These are phyloP conservation scores for Semibalanus balanoides DNA, from an alignment of 1,140 invertebrate species.

Conservation along the genomic window DNA sequence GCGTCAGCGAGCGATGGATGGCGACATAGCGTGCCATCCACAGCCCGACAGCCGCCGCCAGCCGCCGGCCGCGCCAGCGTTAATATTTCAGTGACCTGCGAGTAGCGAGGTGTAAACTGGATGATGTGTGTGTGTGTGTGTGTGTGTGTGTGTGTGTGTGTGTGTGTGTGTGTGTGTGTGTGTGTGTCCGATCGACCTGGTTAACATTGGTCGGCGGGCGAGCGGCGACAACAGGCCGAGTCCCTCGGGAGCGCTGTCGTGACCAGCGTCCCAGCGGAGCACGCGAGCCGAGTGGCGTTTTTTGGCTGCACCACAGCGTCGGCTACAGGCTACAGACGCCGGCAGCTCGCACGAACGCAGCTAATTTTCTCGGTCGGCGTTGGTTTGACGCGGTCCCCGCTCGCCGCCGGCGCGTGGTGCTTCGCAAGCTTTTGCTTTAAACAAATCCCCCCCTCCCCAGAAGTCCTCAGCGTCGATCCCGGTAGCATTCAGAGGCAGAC, in stretches of 20 bases:
- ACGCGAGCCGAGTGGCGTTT: not conserved
- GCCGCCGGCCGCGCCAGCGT: not conserved
- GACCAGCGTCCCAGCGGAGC: not conserved
- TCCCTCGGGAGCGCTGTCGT: not conserved
- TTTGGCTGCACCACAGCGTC: not conserved
- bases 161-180: not conserved
- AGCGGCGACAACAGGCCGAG: not conserved
- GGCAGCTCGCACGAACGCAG: not conserved
- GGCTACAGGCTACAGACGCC: not conserved
- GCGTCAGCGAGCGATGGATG: not conserved
- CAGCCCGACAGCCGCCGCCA: too few relatives aligned
- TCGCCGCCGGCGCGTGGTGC: too few relatives aligned
- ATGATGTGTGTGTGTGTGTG: not conserved
- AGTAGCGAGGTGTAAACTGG: not conserved
- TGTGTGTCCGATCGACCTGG: not conserved
- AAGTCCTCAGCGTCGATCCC: too few relatives aligned
- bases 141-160: not conserved
- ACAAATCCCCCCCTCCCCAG: too few relatives aligned
- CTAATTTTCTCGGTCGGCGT: not conserved
- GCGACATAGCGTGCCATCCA: not conserved
- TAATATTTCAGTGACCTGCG: not conserved
- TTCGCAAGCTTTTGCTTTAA: too few relatives aligned
- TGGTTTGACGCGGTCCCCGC: too few relatives aligned
- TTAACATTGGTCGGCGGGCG: too few relatives aligned
- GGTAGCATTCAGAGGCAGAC: too few relatives aligned